Evolutionary conservation across 1,140 invertebrate species (phyloP).

Genomic region (Pentalonia nigronervosa): DNA sequence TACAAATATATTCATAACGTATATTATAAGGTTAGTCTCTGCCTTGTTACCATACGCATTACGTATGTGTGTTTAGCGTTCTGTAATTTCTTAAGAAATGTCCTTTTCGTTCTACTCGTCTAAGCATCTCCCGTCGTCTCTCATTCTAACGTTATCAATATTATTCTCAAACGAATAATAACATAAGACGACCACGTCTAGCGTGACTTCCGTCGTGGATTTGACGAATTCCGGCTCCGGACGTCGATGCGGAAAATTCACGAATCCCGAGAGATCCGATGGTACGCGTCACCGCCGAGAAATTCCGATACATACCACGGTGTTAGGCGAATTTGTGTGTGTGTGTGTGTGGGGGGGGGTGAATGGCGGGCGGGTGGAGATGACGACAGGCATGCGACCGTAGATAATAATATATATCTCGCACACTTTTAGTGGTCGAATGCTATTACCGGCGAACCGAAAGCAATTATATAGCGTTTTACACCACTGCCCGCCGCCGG

Average conservation of each 20-base stretch:
- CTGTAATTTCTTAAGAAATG: background rate
- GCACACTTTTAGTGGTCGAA: background rate
- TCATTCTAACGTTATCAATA: too few relatives aligned
- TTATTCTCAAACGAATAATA: too few relatives aligned
- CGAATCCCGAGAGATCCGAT: too few relatives aligned
- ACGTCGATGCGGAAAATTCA: too few relatives aligned
- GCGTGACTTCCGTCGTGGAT: too few relatives aligned
- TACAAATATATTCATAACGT: background rate
- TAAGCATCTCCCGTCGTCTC: too few relatives aligned
- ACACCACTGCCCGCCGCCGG: background rate
- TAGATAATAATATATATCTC: background rate
- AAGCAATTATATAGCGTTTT: constrained; percentile 40
- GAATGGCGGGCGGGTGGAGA: background rate
- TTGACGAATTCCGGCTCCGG: too few relatives aligned
- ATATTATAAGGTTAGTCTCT: background rate
- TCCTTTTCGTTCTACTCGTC: background rate
- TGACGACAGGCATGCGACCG: background rate
- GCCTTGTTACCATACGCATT: background rate
- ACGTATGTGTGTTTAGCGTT: background rate
- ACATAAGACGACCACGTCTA: too few relatives aligned
- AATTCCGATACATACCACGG: background rate
- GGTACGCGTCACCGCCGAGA: too few relatives aligned
- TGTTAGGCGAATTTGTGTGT: too few relatives aligned
- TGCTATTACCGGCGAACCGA: background rate
- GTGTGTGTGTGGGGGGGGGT: too few relatives aligned